Conservation (phyloP, 2,888 invertebrate genomes). For the Epistrophella euchroma region DNA sequence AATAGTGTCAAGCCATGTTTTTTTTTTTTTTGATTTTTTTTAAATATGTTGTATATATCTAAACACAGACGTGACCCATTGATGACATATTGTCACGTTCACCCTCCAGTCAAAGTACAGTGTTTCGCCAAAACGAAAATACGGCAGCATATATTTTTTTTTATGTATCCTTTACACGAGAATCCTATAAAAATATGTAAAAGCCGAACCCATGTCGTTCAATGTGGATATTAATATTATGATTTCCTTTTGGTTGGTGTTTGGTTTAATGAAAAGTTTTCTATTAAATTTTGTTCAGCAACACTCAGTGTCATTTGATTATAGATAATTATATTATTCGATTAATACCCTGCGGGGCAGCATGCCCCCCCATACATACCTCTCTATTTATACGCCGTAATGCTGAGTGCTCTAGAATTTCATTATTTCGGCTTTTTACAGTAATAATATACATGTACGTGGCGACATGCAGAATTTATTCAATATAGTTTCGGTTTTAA, state of each 20-base stretch:
- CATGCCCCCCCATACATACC: no score
- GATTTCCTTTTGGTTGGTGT: not conserved
- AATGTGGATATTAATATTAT: conserved; percentile 2
- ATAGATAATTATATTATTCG: no score
- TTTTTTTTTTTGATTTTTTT: not conserved
- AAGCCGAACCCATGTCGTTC: conserved; percentile 50
- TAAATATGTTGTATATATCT: not conserved
- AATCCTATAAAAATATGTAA: conserved; percentile 30
- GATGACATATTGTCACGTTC: conserved; percentile 65
- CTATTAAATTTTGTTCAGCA: not conserved
- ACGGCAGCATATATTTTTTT: conserved; percentile 33
- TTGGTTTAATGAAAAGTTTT: not conserved
- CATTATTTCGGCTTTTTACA: no score
- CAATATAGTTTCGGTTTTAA: no score
- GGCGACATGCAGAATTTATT: no score
- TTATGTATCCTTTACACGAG: conserved; percentile 54
- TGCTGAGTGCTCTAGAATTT: no score
- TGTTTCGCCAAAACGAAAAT: conserved; percentile 10
- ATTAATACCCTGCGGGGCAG: no score
- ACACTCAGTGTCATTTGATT: not conserved
- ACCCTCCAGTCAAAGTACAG: conserved; percentile 14
- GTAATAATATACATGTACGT: no score
- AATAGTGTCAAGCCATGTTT: not conserved
- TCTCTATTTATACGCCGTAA: no score
- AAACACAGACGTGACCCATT: conserved; percentile 19